A percentile compares a stretch with the other conserved stretches of the same genome.
Conservation (phyloP, 1,140 invertebrate species). For the Macrobrachium rosenbergii region DNA sequence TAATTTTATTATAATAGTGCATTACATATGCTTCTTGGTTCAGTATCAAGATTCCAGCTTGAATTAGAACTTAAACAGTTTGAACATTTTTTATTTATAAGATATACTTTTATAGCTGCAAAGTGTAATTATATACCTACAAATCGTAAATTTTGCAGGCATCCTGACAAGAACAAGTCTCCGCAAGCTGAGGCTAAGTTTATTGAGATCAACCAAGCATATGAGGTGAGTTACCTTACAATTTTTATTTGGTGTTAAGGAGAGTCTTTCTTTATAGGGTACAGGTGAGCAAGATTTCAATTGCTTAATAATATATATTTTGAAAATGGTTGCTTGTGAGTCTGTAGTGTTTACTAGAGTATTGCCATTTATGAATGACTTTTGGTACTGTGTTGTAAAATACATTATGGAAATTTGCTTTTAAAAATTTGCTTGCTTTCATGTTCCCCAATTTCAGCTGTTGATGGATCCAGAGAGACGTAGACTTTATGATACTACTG, state of each 20-base stretch:
- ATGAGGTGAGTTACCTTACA: constrained; percentile 77
- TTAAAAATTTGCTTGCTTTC: constrained; percentile 25
- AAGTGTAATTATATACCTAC: constrained; percentile 3
- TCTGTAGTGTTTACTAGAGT: too few relatives aligned
- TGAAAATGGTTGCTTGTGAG: too few relatives aligned
- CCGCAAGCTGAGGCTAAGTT: constrained; percentile 88
- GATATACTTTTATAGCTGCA: not conserved
- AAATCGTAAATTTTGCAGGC: constrained; percentile 73
- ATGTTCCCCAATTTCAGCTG: constrained; percentile 73
- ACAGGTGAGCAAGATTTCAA: too few relatives aligned
- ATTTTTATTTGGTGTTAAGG: too few relatives aligned
- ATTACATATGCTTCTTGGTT: too few relatives aligned
- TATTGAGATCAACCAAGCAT: constrained; percentile 95
- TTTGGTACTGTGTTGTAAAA: too few relatives aligned
- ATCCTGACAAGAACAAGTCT: constrained; percentile 94
- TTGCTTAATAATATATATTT: too few relatives aligned
- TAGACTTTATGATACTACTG: constrained; percentile 87
- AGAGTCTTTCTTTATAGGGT: too few relatives aligned
- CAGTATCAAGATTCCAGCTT: too few relatives aligned
- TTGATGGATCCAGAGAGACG: constrained; percentile 87
- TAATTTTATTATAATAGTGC: too few relatives aligned
- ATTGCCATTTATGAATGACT: too few relatives aligned
- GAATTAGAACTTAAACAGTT: not conserved
- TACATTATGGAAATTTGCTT: too few relatives aligned
- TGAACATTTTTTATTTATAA: not conserved